Percentiles rank a stretch among this genome's conserved stretches.
These are phyloP conservation scores for Gallinago jamesoni DNA, from an alignment of 2,113 vertebrate genomes.

Conservation along the genomic window DNA sequence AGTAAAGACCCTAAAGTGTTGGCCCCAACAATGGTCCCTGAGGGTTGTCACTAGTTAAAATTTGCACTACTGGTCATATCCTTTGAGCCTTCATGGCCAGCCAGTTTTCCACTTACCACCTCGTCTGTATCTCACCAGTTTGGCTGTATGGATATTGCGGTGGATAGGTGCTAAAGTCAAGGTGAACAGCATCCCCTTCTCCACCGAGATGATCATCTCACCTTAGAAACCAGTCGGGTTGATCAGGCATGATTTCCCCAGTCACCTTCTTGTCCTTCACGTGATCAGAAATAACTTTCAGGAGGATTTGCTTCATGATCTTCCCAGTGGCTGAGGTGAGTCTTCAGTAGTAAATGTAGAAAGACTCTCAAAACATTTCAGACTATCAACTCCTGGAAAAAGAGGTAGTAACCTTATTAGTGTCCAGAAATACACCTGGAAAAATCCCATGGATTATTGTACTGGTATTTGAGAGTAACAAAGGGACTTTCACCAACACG, in stretches of 20 bases:
- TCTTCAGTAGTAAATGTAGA: neutral
- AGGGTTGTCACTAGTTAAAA: neutral
- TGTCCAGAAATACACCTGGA: neutral
- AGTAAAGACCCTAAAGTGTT: neutral
- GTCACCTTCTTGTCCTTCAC: neutral
- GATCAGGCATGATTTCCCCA: neutral
- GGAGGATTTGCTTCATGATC: neutral
- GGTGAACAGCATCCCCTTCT: neutral
- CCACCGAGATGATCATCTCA: neutral
- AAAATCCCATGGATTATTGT: neutral
- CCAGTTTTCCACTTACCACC: neutral
- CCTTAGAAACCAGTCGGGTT: neutral
- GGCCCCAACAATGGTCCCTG: rapidly evolving
- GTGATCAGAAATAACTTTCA: neutral
- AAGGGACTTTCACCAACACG: neutral
- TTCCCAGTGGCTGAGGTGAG: neutral
- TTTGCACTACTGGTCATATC: neutral
- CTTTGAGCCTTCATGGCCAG: neutral
- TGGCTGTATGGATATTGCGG: neutral
- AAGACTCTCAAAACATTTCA: neutral
- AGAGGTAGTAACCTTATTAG: neutral
- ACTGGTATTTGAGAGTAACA: neutral
- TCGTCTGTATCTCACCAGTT: neutral
- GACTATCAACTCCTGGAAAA: neutral
- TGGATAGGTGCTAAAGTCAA: neutral